A percentile compares a stretch with the other conserved stretches of the same genome.
These are phyloP conservation scores for Epinephelus coioides DNA, from an alignment of 2,797 vertebrate genomes.

Conservation along the genomic window DNA sequence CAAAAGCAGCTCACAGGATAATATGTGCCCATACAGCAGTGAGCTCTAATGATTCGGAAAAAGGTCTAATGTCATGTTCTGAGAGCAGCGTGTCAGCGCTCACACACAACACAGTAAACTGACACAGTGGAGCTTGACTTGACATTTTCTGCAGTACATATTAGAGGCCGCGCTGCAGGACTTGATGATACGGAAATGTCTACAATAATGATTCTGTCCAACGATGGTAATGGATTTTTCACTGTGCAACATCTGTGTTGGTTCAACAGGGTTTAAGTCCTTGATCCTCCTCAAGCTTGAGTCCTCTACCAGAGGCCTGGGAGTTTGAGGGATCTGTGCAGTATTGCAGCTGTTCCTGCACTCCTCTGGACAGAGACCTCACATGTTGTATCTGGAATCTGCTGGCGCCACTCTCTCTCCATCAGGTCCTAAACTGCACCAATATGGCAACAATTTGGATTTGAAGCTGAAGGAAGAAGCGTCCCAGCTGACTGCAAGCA, in stretches of 20 bases:
- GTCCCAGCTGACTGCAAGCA: no score
- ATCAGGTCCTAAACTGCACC: no score
- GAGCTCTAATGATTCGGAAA: constrained; percentile 48
- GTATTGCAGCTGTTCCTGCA: no score
- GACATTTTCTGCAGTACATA: constrained; percentile 44
- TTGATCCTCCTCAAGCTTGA: no score
- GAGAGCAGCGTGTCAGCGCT: constrained; percentile 19
- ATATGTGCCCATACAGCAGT: constrained; percentile 17
- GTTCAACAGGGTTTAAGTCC: background rate
- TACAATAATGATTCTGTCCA: constrained; percentile 26
- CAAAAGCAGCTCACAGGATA: constrained; percentile 40
- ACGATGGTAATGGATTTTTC: background rate
- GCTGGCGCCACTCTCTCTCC: no score
- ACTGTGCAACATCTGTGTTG: background rate
- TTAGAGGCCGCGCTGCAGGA: background rate
- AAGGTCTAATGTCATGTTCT: constrained; percentile 51
- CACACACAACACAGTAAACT: constrained; percentile 18
- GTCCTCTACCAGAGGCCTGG: no score
- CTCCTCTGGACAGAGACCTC: no score
- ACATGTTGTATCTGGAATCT: no score
- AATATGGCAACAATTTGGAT: no score
- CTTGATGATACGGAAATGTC: constrained; percentile 23
- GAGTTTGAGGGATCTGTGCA: no score
- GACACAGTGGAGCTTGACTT: constrained; percentile 28
- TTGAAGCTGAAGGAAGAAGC: no score